phyloP scores from a whole-genome alignment of 2,888 invertebrate genomes.

The Himalopsyche japonica region DNA sequence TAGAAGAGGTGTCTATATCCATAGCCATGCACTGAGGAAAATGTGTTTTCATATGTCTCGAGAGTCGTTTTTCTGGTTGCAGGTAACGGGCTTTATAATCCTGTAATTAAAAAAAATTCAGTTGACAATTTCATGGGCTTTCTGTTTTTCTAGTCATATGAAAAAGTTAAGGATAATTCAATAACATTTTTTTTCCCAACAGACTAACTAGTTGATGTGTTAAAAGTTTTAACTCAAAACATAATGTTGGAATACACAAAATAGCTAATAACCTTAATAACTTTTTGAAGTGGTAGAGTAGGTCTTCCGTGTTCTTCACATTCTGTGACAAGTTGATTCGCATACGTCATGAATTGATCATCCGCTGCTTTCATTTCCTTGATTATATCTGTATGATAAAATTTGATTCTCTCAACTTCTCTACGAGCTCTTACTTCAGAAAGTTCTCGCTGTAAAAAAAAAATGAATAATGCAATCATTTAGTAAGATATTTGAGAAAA shows the following conservation, averaged over 20 bases:
- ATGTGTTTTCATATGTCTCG: conserved; percentile 27
- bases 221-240: background rate
- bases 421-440: conserved; percentile 41
- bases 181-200: too few species aligned
- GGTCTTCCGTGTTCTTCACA: conserved; percentile 52
- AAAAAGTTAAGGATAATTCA: background rate
- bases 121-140: background rate
- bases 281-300: conserved; percentile 52
- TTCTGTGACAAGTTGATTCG: conserved; percentile 53
- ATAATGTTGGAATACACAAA: background rate
- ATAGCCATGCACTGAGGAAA: conserved; percentile 7
- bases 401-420: conserved; percentile 33
- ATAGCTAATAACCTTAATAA: conserved; percentile 49
- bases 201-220: too few species aligned
- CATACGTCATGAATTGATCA: conserved; percentile 58
- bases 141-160: background rate
- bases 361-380: conserved; percentile 48
- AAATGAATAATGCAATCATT: too few species aligned
- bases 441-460: conserved; percentile 39
- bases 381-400: conserved; percentile 24
- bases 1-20: background rate
- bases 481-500: too few species aligned
- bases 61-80: conserved; percentile 17
- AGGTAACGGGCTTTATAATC: conserved; percentile 36
- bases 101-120: conserved; percentile 8